phyloP scores from a whole-genome alignment of 2,888 invertebrate species.

The Scaptomyza flava region DNA sequence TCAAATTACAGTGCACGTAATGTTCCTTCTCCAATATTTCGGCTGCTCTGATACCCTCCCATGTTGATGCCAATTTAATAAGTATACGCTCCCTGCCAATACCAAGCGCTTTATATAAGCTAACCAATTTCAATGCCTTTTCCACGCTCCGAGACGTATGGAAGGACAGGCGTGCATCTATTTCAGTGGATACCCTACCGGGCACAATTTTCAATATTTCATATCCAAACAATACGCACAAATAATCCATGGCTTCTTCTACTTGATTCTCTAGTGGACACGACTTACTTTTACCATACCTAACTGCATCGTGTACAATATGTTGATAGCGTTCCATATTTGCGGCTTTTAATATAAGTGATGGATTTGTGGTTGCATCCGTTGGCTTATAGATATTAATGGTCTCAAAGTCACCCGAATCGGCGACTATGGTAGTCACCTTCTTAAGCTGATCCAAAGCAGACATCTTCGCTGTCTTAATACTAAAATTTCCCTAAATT shows the following conservation, averaged over 20 bases:
- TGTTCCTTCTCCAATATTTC: constrained; percentile 95
- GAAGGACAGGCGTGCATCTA: constrained; percentile 90
- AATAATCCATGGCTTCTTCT: constrained; percentile 94
- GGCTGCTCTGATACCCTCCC: constrained; percentile 99
- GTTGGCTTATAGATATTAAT: constrained; percentile 87
- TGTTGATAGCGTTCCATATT: constrained; percentile 95
- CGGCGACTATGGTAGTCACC: constrained; percentile 26
- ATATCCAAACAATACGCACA: constrained; percentile 97
- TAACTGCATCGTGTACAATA: constrained; percentile 95
- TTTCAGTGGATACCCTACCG: constrained; percentile 88
- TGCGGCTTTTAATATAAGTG: constrained; percentile 96
- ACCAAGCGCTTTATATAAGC: constrained; percentile 94
- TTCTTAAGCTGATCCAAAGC: constrained; percentile 21
- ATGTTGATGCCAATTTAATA: constrained; percentile 98
- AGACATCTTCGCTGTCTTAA: constrained; percentile 7
- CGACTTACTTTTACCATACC: constrained; percentile 90
- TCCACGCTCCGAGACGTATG: constrained; percentile 95
- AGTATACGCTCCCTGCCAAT: constrained; percentile 96
- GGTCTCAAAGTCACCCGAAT: constrained; percentile 17
- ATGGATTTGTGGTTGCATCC: constrained; percentile 99
- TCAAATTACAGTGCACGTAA: constrained; percentile 98
- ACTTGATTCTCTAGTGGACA: constrained; percentile 81
- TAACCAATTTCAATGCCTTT: constrained; percentile 94
- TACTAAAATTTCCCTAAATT: background rate
- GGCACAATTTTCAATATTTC: constrained; percentile 99